Evolutionary conservation across 1,140 invertebrate genomes (phyloP).

Genomic region (Penaeus vannamei): DNA sequence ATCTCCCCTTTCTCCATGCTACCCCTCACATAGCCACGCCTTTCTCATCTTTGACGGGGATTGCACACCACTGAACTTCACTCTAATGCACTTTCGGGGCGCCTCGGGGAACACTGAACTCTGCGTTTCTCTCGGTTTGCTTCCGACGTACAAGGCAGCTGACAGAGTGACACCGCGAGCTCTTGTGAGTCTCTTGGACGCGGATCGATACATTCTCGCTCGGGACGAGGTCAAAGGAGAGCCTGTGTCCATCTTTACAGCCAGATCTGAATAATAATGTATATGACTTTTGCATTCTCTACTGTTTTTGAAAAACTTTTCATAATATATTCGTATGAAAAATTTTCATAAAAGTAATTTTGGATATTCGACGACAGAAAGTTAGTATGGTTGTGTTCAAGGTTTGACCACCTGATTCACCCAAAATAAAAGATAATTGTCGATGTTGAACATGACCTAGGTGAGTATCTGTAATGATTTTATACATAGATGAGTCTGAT

Average conservation of each 20-base stretch:
- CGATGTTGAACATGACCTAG: background rate
- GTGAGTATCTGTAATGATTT: background rate
- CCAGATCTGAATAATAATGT: background rate
- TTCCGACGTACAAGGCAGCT: background rate
- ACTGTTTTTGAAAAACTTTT: background rate
- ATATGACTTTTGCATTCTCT: background rate
- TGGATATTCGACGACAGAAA: too few species aligned
- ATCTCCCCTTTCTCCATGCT: constrained; percentile 39
- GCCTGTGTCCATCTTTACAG: background rate
- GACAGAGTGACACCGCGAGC: constrained; percentile 45
- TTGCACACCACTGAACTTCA: constrained; percentile 28
- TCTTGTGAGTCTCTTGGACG: constrained; percentile 51
- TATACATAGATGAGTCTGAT: background rate
- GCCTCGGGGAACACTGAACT: background rate
- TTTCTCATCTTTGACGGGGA: constrained; percentile 46
- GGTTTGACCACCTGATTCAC: constrained; percentile 60
- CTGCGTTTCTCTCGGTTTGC: background rate
- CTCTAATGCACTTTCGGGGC: constrained; percentile 4
- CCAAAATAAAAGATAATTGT: constrained; percentile 54
- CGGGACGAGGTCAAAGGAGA: background rate
- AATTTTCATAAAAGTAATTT: background rate
- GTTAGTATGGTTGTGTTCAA: constrained; percentile 21
- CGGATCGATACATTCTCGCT: constrained; percentile 62
- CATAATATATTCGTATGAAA: background rate
- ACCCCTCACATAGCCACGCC: constrained; percentile 9